phyloP scores from a whole-genome alignment of 2,113 vertebrate genomes.

The Dipodomys stephensi region DNA sequence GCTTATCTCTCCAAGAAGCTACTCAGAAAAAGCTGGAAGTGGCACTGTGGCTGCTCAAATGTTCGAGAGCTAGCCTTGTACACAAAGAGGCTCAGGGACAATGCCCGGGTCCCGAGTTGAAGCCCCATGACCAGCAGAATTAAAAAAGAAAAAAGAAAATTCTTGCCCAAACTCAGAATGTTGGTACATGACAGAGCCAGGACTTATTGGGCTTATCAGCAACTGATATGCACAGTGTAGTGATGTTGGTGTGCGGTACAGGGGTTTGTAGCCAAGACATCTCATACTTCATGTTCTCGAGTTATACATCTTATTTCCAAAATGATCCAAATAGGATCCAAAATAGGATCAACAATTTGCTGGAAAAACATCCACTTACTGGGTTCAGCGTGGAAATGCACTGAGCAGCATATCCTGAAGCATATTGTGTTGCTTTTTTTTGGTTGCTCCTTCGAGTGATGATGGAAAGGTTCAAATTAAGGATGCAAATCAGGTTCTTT shows the following conservation, averaged over 20 bases:
- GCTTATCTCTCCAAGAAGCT: too few relatives aligned
- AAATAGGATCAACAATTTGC: not conserved
- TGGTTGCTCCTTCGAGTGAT: not conserved
- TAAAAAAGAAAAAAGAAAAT: too few relatives aligned
- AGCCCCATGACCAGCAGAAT: too few relatives aligned
- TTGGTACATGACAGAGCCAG: not conserved
- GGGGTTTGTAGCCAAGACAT: not conserved
- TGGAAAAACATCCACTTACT: not conserved
- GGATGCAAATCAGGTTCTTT: not conserved
- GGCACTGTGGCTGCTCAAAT: too few relatives aligned
- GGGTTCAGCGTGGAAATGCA: not conserved
- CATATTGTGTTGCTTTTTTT: not conserved
- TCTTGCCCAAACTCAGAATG: not conserved
- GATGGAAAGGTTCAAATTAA: constrained; percentile 51
- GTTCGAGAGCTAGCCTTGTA: too few relatives aligned
- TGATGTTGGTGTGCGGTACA: not conserved
- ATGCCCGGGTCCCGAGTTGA: too few relatives aligned
- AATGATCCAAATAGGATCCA: not conserved
- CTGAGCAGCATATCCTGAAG: not conserved
- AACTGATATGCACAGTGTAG: not conserved
- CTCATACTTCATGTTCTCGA: not conserved
- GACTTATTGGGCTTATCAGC: not conserved
- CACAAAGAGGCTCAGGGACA: too few relatives aligned
- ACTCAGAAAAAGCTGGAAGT: too few relatives aligned
- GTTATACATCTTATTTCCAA: not conserved